Evolutionary conservation across 1,140 invertebrate genomes (phyloP), one percentile per base, ranked within the genome.

Genomic region (Drosophila saltans): DNA sequence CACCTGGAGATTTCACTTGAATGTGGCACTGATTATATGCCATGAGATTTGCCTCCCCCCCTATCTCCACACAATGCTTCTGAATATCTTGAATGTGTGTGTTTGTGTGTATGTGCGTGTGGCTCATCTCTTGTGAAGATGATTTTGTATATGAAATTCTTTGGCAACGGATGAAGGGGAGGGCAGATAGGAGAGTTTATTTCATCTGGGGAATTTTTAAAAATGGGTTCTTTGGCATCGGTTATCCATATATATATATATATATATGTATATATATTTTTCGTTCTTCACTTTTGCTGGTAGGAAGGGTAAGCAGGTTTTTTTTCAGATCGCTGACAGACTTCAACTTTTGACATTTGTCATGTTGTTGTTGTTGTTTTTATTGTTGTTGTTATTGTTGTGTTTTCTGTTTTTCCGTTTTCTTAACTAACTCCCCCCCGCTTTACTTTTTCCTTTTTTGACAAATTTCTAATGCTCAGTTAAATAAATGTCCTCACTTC

Each of bases 11-110:
- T 77, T 74, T 83, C 59, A 36, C 70, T 71, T 88, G 83, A 86
- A 86, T 88, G 83, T 75, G 75, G 65, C 82, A 88, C 82, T 86
- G 82, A 86, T 86, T 86, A 86, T 86, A 77, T 80, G 82, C 82
- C 75, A 79, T 66, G 72, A 82, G 83, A 86, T 78, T 86, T 30
- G 28, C 28, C 28, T 81, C 76, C 69, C 79, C 79, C 16, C 45
- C 16, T 21, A 6, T 8, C 45, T 5, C 43, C 4, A 48, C 7
- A 2, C 45, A 48, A 2, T 8, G 1, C 21, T 21, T 71, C 16
- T 16, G 16, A 56, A 39, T 67, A 24, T 64, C 63, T 70, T 70
- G 64, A 36, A 36, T 64, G 66, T 69, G 62, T 72, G 78, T 67
- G 72, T 72, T 69, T 69, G 78, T 69, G 62, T 72, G 78, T 67